Percentiles rank a stretch among this genome's conserved stretches.
Evolutionary conservation across 2,113 vertebrate species (phyloP).

Genomic region (Xyliphius kryptos): DNA sequence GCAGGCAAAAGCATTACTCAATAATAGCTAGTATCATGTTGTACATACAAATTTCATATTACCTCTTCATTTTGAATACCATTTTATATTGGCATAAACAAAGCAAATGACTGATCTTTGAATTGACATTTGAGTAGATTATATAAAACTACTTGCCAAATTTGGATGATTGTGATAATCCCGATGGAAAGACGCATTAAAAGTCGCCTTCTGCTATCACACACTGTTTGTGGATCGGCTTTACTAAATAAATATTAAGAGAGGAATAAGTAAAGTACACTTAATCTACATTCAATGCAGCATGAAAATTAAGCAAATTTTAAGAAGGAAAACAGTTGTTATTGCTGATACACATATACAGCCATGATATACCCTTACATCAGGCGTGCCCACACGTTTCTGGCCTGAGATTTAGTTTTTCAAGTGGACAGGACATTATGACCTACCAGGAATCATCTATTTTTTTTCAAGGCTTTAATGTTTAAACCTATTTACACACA

Average conservation of each 20-base stretch:
- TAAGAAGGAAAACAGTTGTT: too few species aligned
- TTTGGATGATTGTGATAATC: conserved; percentile 21
- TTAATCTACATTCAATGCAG: neutral
- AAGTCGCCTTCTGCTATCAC: conserved; percentile 31
- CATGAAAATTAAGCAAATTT: too few species aligned
- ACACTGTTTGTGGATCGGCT: neutral
- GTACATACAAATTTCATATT: neutral
- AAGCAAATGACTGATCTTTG: neutral
- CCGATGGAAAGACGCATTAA: conserved; percentile 6
- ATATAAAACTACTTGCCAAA: neutral
- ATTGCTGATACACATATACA: too few species aligned
- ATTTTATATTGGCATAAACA: neutral
- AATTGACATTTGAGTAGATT: conserved; percentile 25
- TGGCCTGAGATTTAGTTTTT: too few species aligned
- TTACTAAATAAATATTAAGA: conserved; percentile 4
- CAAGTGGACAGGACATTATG: too few species aligned
- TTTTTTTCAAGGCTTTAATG: too few species aligned
- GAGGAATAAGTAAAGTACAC: conserved; percentile 6
- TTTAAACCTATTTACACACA: too few species aligned
- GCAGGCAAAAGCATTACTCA: too few species aligned
- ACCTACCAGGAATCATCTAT: too few species aligned
- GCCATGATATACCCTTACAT: too few species aligned
- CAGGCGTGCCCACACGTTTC: too few species aligned
- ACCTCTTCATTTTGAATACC: neutral
- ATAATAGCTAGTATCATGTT: too few species aligned